Evolutionary conservation across 2,888 invertebrate genomes (phyloP).

Genomic region (Cephonodes hylas): DNA sequence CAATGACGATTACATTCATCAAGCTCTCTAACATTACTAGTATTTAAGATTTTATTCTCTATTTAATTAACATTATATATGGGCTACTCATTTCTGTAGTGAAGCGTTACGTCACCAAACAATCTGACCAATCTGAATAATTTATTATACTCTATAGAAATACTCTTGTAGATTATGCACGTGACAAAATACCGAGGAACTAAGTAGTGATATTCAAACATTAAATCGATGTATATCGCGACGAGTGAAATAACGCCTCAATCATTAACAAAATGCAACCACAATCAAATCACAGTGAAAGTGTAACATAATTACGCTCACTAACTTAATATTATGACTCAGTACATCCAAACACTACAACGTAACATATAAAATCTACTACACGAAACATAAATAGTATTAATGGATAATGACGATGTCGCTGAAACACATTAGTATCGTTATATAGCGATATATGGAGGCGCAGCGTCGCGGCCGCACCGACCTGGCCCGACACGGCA

Average conservation of each 20-base stretch:
- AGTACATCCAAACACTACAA: slow-evolving; percentile 64
- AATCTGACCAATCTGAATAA: slow-evolving; percentile 21
- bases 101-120: slow-evolving; percentile 69
- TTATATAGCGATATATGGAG: neutral
- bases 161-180: slow-evolving; percentile 10
- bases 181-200: neutral
- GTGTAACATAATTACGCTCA: slow-evolving; percentile 70
- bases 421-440: slow-evolving; percentile 31
- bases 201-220: neutral
- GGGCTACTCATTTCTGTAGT: slow-evolving; percentile 73
- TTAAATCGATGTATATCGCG: slow-evolving; percentile 12
- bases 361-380: slow-evolving; percentile 60
- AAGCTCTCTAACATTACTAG: slow-evolving; percentile 77
- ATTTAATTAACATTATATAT: slow-evolving; percentile 67
- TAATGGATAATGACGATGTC: slow-evolving; percentile 51
- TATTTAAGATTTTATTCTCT: slow-evolving; percentile 56
- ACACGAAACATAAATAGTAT: slow-evolving; percentile 56
- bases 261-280: slow-evolving; percentile 68
- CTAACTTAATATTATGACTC: slow-evolving; percentile 76
- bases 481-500: neutral
- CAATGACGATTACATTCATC: slow-evolving; percentile 79
- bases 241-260: slow-evolving; percentile 44
- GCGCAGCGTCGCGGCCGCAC: neutral
- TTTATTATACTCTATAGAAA: slow-evolving; percentile 9
- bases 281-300: slow-evolving; percentile 77